A percentile compares a stretch with the other conserved stretches of the same genome.
phyloP scores from a whole-genome alignment of 2,113 vertebrate species.

The Okapia johnstoni region DNA sequence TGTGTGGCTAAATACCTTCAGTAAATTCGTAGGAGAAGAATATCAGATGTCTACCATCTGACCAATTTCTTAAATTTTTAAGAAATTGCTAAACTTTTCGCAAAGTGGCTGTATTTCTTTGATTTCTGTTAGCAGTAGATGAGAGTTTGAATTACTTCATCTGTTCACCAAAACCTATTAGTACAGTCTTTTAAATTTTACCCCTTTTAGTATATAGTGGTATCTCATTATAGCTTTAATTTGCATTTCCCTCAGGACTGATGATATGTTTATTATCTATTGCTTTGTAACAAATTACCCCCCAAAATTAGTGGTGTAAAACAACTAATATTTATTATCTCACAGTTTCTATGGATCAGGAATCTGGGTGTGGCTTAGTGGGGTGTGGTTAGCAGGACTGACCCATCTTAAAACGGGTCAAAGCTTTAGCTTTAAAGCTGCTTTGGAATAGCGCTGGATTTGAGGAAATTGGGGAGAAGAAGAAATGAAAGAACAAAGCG shows the following conservation, averaged over 20 bases:
- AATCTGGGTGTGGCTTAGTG: neutral
- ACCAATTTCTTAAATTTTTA: neutral
- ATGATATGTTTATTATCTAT: slow-evolving; percentile 15
- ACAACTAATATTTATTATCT: slow-evolving; percentile 3
- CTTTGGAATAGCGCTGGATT: neutral
- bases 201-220: neutral
- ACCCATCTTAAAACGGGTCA: neutral
- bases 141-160: neutral
- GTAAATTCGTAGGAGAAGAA: neutral
- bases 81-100: neutral
- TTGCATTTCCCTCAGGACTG: neutral
- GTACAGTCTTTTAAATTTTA: neutral
- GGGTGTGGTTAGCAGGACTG: neutral
- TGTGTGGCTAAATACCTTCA: neutral
- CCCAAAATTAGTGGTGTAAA: neutral
- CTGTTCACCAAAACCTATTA: neutral
- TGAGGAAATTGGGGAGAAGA: neutral
- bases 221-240: neutral
- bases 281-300: neutral
- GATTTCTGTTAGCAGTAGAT: neutral
- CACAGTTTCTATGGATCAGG: neutral
- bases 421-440: neutral
- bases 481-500: neutral
- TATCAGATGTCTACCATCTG: neutral
- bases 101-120: neutral